phyloP scores from a whole-genome alignment of 2,113 vertebrate species.

The Corapipo altera region DNA sequence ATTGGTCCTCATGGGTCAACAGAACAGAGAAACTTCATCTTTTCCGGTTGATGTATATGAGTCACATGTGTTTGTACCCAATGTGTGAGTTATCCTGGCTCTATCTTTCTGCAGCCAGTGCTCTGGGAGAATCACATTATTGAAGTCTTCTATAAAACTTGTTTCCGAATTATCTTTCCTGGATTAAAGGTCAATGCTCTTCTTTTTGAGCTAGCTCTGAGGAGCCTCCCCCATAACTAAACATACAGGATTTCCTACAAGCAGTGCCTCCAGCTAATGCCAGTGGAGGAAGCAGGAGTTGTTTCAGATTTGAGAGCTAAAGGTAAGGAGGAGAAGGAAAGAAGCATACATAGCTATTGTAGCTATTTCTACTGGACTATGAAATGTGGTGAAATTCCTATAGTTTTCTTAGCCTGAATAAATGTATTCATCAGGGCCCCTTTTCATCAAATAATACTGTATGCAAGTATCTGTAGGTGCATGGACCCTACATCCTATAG shows the following conservation, averaged over 20 bases:
- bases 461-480: not conserved
- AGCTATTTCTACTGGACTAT: not conserved
- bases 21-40: not conserved
- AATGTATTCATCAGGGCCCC: not conserved
- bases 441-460: not conserved
- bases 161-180: not conserved
- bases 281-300: not conserved
- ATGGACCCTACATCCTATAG: not conserved
- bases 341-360: not conserved
- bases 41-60: not conserved
- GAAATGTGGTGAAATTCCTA: not conserved
- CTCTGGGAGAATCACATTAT: not conserved
- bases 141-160: slow-evolving; percentile 15
- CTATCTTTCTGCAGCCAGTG: not conserved
- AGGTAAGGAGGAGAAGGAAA: not conserved
- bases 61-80: not conserved
- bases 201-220: not conserved
- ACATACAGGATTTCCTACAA: not conserved
- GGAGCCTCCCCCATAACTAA: not conserved
- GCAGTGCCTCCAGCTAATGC: not conserved
- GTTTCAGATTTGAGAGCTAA: not conserved
- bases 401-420: not conserved
- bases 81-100: not conserved
- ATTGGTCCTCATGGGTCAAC: not conserved
- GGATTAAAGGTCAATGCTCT: not conserved